Evolutionary conservation across 2,113 vertebrate species (phyloP), one percentile per base, ranked within the genome.

Genomic region (Pardalotus punctatus): DNA sequence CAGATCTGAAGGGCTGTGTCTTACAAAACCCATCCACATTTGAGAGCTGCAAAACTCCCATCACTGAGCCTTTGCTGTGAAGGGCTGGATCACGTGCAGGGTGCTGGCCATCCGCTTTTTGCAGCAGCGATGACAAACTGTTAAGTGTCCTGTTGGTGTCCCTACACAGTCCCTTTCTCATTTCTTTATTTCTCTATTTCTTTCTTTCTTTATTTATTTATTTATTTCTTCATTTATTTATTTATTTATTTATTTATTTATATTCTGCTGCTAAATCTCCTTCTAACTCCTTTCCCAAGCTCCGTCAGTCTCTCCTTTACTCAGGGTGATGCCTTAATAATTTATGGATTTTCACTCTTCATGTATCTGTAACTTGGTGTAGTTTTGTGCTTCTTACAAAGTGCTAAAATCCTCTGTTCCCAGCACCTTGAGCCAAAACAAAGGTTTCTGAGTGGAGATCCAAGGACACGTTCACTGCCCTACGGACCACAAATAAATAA

Each of bases 51-150:
- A 45, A 61, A 81, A 12, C 5, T 27, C 24, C 31, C 35, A 19
- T 1, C 4, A 0, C 20, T 0, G 1, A 57, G 18, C 7, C 14
- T 35, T 38, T 60, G 45, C 80, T 62, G 28, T 22, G 83, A 45
- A 48, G 10, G 2, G 0, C 1, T 43, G 66, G 11, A 7, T 38
- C 33, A 16, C 16, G 36, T 14, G 10, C 40, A 38, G 42, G 36
- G 56, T 0, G 1, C 28, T 20, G 40, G 62, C n/a, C 40, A 22
- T 20, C 17, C 20, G 66, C 53, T 22, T 77, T 69, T 47, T 36
- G 25, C 69, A 81, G 51, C 47, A 70, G 33, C 5, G 12, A 13
- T 9, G 27, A 64, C 13, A 33, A 57, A 40, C 16, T n/a, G 4
- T 3, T 29, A 17, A n/a, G 12, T 19, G 5, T 7, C 24, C 33